Conservation (phyloP, 2,888 invertebrate genomes). For the Microplitis manilae region DNA sequence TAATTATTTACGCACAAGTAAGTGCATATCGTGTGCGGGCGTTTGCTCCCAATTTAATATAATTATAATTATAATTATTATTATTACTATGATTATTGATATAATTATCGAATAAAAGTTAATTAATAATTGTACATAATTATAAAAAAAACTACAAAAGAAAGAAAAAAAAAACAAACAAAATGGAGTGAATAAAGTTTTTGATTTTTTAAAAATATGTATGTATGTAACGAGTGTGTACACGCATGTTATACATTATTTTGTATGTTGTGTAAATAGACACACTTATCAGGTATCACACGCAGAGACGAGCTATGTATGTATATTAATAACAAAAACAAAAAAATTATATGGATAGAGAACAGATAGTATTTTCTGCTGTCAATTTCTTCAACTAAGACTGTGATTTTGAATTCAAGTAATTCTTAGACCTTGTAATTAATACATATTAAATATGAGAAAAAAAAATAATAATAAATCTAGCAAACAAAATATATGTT, state of each 20-base stretch:
- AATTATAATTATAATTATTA: conserved; percentile 34
- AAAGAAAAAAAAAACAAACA: conserved; percentile 17
- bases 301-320: conserved; percentile 58
- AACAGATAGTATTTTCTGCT: conserved; percentile 71
- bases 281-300: conserved; percentile 53
- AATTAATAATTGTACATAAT: conserved; percentile 41
- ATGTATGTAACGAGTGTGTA: conserved; percentile 45
- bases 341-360: conserved; percentile 58
- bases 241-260: conserved; percentile 51
- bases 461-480: conserved; percentile 56
- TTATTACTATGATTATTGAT: not conserved
- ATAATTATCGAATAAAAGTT: conserved; percentile 44
- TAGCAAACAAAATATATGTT: conserved; percentile 39
- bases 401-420: conserved; percentile 71
- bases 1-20: conserved; percentile 56
- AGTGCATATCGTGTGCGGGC: conserved; percentile 54
- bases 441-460: conserved; percentile 66
- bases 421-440: conserved; percentile 65
- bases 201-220: conserved; percentile 41
- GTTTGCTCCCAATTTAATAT: conserved; percentile 8
- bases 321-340: conserved; percentile 49
- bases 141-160: not conserved
- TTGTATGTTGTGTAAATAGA: conserved; percentile 47
- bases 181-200: conserved; percentile 30
- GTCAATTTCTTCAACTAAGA: conserved; percentile 72